Evolutionary conservation across 2,113 vertebrate genomes (phyloP), one percentile per base, ranked within the genome.

Genomic region (Eretmochelys imbricata): DNA sequence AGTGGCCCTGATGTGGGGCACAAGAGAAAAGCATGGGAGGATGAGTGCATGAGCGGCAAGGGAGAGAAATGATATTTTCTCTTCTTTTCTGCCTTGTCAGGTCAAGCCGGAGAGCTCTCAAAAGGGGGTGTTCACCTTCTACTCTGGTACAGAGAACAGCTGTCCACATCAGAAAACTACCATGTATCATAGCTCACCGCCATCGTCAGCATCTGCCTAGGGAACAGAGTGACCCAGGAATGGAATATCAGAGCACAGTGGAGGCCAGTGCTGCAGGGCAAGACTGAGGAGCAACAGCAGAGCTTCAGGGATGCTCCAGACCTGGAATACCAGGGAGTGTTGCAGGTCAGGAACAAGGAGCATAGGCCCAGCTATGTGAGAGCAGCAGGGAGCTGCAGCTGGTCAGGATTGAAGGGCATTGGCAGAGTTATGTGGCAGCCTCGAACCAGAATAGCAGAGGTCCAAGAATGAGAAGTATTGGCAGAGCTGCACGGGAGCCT

Each of bases 401-500:
- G 25, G 24, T 14, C 42, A 25, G 46, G 42, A 27, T 12, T 27
- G 75, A 78, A 48, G 4, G 24, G 42, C 42, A 78, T 29, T 48
- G 46, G 42, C 24, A 76, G 24, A 78, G 75, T 11, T 27, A 27
- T 14, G 25, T 11, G 24, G 25, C 75, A 78, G 42, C 42, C 25
- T 29, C 13, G 6, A 84, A 42, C 1, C 27, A 65, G 79, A 93
- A 53, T 51, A 89, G 22, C 0, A 0, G 51, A 81, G 55, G 0
- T 9, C 54, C 87, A 51, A 55, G 29, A 5, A 27, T 1, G 0
- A 54, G 48, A 84, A 50, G 83, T 48, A 38, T 17, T 3, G 42
- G 49, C 53, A 46, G 38, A 82, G 53, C 81, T 29, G 5, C 38
- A 3, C 27, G 81, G 53, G 8, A 14, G n/a, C 24, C 38, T 42